Conservation (phyloP, 2,797 vertebrate species). For the Triplophysa yarkandensis region DNA sequence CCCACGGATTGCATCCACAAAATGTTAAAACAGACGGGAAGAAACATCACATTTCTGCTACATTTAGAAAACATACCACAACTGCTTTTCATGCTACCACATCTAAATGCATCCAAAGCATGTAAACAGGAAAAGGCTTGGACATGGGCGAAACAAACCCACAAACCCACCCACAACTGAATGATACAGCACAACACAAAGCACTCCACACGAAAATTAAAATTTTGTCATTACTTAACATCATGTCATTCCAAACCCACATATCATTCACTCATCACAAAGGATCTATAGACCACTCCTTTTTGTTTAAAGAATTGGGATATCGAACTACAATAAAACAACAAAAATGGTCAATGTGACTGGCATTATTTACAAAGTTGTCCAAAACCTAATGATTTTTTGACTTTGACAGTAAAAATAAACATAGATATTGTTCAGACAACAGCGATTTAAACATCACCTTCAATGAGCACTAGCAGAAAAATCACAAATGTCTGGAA, state of each 20-base stretch:
- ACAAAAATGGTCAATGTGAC: neutral
- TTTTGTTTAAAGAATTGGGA: neutral
- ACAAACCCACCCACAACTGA: neutral
- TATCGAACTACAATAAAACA: neutral
- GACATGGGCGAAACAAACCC: neutral
- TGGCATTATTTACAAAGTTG: neutral
- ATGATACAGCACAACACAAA: conserved; percentile 6
- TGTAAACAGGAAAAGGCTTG: conserved; percentile 30
- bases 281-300: neutral
- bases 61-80: conserved; percentile 15
- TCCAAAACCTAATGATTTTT: neutral
- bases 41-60: neutral
- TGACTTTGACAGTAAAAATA: neutral
- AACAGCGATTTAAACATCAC: neutral
- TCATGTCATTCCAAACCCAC: neutral
- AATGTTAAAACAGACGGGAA: neutral
- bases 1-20: conserved; percentile 7
- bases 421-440: neutral
- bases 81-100: conserved; percentile 12
- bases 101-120: conserved; percentile 11
- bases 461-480: neutral
- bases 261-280: neutral
- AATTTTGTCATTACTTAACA: neutral
- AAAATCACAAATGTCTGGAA: neutral
- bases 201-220: neutral